These are phyloP conservation scores for Dolomedes plantarius DNA, from an alignment of 2,888 invertebrate genomes.

Conservation along the genomic window DNA sequence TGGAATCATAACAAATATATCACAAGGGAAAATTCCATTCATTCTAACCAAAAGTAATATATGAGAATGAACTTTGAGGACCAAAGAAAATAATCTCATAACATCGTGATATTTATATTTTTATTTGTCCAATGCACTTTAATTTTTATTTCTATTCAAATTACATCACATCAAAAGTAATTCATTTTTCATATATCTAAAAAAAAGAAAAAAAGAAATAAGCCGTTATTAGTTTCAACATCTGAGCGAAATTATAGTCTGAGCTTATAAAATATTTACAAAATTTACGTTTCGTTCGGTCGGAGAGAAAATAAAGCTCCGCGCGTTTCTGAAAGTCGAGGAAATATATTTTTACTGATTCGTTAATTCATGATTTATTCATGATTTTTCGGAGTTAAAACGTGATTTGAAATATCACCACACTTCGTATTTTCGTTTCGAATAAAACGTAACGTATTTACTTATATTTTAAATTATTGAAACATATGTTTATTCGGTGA, in stretches of 20 bases:
- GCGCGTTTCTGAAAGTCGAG: background rate
- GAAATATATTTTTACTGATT: constrained; percentile 1
- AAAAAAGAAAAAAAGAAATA: too few species aligned
- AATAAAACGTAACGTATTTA: constrained; percentile 7
- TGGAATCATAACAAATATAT: too few species aligned
- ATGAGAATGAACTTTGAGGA: too few species aligned
- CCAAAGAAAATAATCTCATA: too few species aligned
- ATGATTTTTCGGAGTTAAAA: background rate
- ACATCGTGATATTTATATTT: too few species aligned
- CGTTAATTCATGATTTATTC: constrained; percentile 3
- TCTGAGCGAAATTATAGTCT: background rate
- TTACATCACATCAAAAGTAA: background rate
- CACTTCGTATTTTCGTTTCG: background rate
- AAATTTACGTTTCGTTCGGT: background rate
- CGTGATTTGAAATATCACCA: background rate
- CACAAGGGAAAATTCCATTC: too few species aligned
- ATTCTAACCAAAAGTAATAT: too few species aligned
- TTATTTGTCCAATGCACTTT: too few species aligned
- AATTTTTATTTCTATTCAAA: background rate
- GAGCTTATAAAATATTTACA: background rate
- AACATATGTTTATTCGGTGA: background rate
- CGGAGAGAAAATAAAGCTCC: background rate
- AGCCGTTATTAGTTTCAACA: background rate
- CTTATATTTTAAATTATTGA: constrained; percentile 9
- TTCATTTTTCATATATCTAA: background rate